Evolutionary conservation across 2,888 invertebrate genomes (phyloP), one percentile per base, ranked within the genome.

Genomic region (Thereva nobilitata): DNA sequence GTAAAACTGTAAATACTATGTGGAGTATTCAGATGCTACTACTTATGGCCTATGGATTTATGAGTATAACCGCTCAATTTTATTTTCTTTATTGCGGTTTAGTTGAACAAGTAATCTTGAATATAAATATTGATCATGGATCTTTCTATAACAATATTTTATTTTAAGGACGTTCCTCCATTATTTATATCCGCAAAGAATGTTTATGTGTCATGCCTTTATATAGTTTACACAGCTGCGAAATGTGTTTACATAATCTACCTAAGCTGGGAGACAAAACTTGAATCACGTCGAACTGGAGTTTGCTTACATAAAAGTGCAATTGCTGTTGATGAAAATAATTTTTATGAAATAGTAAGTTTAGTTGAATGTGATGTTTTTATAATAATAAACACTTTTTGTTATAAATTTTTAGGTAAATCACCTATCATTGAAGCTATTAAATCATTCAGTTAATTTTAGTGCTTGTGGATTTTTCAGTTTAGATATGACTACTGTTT

Each of bases 381-480:
- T 47, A 8, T 35, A 38, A 34, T n/a, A n/a, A 34, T 12, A 42
- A 47, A 47, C 5, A 10, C 10, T 8, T 45, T n/a, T n/a, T 57
- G 12, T 52, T 34, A n/a, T n/a, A 1, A 12, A 55, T 57, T 55
- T 59, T 23, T 50, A 77, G 77, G 74, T 77, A 0, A 81, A 81
- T 72, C 81, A 81, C 71, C 73, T 81, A 50, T 81, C 81, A 3
- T 70, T 81, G 42, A 81, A 81, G 66, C 68, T 81, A 63, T 73
- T 81, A 4, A 81, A 81, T 72, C 81, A 81, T 71, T 76, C 78
- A 0, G 76, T 80, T 4, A 78, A 80, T 68, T 80, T 81, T 70
- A 78, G 80, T 0, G 81, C 81, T n/a, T 79, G 80, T 67, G 81
- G 81, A 8, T 81, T 81, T 68, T 81, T 81, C 53, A 78, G 80